Percentiles rank a stretch among this genome's conserved stretches.
Conservation (phyloP, 2,797 vertebrate genomes). For the Manis javanica region DNA sequence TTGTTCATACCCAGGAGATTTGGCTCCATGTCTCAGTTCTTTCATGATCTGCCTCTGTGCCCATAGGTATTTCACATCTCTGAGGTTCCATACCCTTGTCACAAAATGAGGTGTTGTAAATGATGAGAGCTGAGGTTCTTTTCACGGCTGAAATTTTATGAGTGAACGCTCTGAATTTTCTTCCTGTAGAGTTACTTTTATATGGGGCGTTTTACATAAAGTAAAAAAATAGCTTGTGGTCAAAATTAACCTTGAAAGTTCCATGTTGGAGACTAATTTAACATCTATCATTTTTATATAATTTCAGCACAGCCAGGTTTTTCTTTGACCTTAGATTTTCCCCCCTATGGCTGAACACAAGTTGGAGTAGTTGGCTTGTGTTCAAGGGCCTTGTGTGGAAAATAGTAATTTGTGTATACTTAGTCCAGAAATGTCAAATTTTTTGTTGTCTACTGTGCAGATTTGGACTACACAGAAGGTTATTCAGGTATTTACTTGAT, state of each 20-base stretch:
- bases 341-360: not conserved
- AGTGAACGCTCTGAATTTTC: constrained; percentile 39
- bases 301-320: not conserved
- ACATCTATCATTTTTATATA: not conserved
- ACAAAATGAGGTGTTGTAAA: constrained; percentile 33
- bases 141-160: constrained; percentile 43
- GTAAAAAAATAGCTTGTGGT: not conserved
- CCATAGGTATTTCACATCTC: constrained; percentile 43
- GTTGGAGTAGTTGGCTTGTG: not conserved
- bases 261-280: not conserved
- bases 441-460: not conserved
- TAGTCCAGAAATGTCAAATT: not conserved
- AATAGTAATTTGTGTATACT: not conserved
- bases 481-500: not conserved
- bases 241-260: constrained; percentile 48
- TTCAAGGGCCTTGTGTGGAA: not conserved
- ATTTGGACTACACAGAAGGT: not conserved
- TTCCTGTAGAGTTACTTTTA: not conserved
- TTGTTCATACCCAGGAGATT: not conserved
- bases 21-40: not conserved
- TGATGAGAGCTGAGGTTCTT: not conserved
- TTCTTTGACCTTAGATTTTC: not conserved
- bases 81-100: constrained; percentile 5
- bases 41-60: not conserved
- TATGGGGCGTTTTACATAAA: constrained; percentile 7